Evolutionary conservation across 2,797 vertebrate genomes (phyloP).

Genomic region (Tapera naevia): DNA sequence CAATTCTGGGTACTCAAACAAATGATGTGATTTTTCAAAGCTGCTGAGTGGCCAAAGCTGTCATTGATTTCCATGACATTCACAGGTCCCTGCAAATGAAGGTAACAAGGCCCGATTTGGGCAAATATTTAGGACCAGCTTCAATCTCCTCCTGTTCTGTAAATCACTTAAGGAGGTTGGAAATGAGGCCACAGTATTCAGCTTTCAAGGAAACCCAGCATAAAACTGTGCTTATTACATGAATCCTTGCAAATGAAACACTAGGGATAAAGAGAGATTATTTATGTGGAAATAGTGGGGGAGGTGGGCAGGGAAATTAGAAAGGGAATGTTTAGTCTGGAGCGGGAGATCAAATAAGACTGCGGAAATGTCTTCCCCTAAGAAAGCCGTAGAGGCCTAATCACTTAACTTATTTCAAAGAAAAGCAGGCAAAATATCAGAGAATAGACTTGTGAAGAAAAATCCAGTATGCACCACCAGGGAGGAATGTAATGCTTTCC

Average conservation of each 20-base stretch:
- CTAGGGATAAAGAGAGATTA: constrained; percentile 32
- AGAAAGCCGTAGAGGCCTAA: constrained; percentile 23
- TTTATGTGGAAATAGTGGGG: constrained; percentile 14
- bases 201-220: constrained; percentile 43
- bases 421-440: constrained; percentile 36
- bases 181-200: constrained; percentile 13
- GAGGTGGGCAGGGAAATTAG: constrained; percentile 37
- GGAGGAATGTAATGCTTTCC: constrained; percentile 38
- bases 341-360: constrained; percentile 36
- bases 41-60: neutral
- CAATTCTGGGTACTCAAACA: neutral
- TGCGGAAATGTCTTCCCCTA: neutral
- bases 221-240: constrained; percentile 21
- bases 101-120: neutral
- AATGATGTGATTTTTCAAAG: neutral
- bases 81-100: neutral
- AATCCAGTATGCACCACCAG: neutral
- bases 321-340: constrained; percentile 41
- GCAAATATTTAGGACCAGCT: neutral
- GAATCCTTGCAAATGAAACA: constrained; percentile 43
- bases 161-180: neutral
- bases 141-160: neutral
- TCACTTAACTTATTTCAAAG: constrained; percentile 49
- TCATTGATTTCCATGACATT: neutral
- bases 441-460: neutral